These are phyloP conservation scores for Drosophila paracracens DNA, from an alignment of 2,888 invertebrate genomes.

Conservation along the genomic window DNA sequence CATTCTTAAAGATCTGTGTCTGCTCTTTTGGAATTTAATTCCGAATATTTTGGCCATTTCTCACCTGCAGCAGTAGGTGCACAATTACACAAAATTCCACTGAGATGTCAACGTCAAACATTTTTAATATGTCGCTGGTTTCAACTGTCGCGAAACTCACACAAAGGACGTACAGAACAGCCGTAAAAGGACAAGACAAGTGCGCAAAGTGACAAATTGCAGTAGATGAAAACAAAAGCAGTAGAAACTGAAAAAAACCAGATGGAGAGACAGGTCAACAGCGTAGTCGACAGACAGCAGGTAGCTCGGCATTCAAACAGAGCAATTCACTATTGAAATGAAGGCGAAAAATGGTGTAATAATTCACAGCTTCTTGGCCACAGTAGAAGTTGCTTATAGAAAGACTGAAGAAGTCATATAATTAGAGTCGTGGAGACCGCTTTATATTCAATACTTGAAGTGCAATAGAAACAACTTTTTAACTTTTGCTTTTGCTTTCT, in stretches of 20 bases:
- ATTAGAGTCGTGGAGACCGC: background rate
- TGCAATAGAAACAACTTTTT: background rate
- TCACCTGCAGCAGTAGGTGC: constrained; percentile 44
- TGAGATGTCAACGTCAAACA: constrained; percentile 62
- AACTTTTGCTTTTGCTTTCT: background rate
- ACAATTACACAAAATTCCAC: constrained; percentile 53
- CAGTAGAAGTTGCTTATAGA: constrained; percentile 11
- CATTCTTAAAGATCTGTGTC: constrained; percentile 12
- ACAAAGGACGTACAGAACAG: constrained; percentile 10
- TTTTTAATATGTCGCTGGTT: constrained; percentile 54
- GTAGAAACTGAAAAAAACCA: constrained; percentile 1
- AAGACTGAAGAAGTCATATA: background rate
- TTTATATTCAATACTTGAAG: background rate
- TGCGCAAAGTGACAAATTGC: constrained; percentile 76
- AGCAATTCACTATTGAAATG: constrained; percentile 42
- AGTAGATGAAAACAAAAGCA: constrained; percentile 42
- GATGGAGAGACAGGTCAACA: constrained; percentile 57
- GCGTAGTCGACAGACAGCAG: constrained; percentile 19
- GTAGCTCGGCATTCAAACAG: constrained; percentile 23
- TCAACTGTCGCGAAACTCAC: constrained; percentile 39
- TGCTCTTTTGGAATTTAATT: constrained; percentile 44
- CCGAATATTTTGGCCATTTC: constrained; percentile 7
- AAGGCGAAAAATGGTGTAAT: constrained; percentile 34
- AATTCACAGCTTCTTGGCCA: constrained; percentile 45
- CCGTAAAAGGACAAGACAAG: constrained; percentile 54